Evolutionary conservation across 2,113 vertebrate genomes (phyloP).

Genomic region (Sylvia atricapilla): DNA sequence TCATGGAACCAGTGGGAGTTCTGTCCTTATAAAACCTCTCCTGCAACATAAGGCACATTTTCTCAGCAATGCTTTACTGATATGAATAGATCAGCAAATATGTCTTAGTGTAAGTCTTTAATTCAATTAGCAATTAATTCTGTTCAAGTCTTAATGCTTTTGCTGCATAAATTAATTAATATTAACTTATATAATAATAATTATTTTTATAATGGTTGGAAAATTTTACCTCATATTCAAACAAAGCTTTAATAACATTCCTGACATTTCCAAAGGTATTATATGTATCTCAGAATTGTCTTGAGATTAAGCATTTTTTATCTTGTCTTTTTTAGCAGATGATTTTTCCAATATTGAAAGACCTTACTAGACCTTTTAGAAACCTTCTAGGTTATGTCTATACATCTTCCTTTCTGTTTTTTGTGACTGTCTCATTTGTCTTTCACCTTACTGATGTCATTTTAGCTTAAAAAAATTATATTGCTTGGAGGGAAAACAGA

Average conservation of each 20-base stretch:
- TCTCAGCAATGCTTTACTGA: background rate
- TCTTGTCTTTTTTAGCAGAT: background rate
- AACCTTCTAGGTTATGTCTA: background rate
- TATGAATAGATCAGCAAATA: background rate
- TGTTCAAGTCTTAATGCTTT: background rate
- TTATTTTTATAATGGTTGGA: background rate
- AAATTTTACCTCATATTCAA: background rate
- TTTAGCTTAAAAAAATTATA: background rate
- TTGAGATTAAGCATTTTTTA: background rate
- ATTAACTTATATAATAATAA: background rate
- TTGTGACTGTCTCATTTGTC: background rate
- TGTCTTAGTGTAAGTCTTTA: background rate
- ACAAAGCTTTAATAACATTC: background rate
- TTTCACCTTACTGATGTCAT: background rate
- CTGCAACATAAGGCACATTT: background rate
- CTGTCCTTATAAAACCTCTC: slow-evolving; percentile 5
- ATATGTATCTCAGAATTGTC: background rate
- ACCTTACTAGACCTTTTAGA: background rate
- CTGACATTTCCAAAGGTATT: background rate
- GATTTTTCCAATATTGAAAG: background rate
- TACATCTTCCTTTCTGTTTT: background rate
- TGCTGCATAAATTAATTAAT: background rate
- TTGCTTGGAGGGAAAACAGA: background rate
- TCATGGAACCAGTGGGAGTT: background rate
- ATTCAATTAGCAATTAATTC: background rate